Evolutionary conservation across 2,113 vertebrate genomes (phyloP).

Genomic region (Formicarius rufipectus): DNA sequence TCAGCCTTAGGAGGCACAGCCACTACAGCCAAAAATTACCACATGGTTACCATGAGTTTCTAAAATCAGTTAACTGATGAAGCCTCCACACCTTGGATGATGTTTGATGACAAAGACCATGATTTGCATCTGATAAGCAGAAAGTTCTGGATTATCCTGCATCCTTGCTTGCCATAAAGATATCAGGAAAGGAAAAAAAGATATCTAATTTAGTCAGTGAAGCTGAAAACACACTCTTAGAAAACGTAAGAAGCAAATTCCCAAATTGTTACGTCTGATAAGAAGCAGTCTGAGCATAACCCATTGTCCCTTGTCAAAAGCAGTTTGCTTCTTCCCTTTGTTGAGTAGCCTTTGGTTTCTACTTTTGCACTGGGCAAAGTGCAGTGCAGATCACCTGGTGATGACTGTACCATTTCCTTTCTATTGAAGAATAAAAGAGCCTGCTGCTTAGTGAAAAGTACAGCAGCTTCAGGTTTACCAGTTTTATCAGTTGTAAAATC

Average conservation of each 20-base stretch:
- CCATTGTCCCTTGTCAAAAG: neutral
- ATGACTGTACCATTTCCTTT: neutral
- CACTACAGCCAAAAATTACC: neutral
- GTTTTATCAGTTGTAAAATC: neutral
- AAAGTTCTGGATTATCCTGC: neutral
- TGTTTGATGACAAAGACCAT: neutral
- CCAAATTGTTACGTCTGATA: neutral
- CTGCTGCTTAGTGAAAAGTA: neutral
- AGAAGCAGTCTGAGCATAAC: neutral
- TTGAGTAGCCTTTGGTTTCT: neutral
- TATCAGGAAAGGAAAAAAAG: neutral
- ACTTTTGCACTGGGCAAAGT: neutral
- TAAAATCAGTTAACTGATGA: neutral
- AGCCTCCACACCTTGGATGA: neutral
- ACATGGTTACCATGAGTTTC: neutral
- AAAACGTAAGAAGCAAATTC: neutral
- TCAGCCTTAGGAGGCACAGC: neutral
- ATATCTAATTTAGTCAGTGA: neutral
- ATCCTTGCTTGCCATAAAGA: neutral
- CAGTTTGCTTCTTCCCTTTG: slow-evolving; percentile 1
- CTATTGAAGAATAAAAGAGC: neutral
- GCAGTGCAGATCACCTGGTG: neutral
- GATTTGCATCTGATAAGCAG: neutral
- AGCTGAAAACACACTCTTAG: neutral
- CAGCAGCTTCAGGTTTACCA: neutral